phyloP scores from a whole-genome alignment of 2,888 invertebrate species.

The Siphlonurus alternatus region DNA sequence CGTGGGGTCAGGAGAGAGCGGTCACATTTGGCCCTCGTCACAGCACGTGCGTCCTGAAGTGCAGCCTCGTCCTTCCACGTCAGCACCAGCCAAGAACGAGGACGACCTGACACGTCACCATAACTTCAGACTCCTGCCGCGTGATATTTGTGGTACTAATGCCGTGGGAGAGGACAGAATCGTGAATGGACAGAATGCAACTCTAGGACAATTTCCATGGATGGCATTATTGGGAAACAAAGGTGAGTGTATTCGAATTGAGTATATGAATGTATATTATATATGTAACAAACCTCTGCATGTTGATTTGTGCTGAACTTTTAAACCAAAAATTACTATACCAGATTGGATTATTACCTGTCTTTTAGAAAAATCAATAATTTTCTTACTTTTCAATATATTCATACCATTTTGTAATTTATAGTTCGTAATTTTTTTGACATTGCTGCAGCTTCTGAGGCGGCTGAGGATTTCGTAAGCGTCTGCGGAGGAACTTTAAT shows the following conservation, averaged over 20 bases:
- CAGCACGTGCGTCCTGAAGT: background rate
- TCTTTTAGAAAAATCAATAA: too few species aligned
- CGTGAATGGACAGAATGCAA: slow-evolving; percentile 8
- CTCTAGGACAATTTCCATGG: slow-evolving; percentile 15
- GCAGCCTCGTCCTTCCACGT: background rate
- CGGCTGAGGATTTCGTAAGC: slow-evolving; percentile 6
- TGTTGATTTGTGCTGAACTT: background rate
- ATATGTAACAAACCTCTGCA: background rate
- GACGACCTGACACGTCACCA: background rate
- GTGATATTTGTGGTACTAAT: slow-evolving; percentile 10
- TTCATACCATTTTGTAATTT: too few species aligned
- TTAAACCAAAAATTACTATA: background rate
- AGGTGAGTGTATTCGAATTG: background rate
- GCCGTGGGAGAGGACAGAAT: slow-evolving; percentile 7
- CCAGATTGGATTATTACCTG: background rate
- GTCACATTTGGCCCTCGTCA: background rate
- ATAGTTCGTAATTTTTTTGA: background rate
- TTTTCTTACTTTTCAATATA: too few species aligned
- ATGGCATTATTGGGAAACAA: slow-evolving; percentile 12
- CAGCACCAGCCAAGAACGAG: background rate
- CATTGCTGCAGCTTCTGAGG: background rate
- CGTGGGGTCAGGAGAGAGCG: background rate
- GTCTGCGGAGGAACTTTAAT: slow-evolving; percentile 11
- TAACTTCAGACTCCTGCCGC: slow-evolving; percentile 4
- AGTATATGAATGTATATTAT: background rate